Conservation (phyloP, 1,140 invertebrate genomes). For the Pachypsylla venusta region DNA sequence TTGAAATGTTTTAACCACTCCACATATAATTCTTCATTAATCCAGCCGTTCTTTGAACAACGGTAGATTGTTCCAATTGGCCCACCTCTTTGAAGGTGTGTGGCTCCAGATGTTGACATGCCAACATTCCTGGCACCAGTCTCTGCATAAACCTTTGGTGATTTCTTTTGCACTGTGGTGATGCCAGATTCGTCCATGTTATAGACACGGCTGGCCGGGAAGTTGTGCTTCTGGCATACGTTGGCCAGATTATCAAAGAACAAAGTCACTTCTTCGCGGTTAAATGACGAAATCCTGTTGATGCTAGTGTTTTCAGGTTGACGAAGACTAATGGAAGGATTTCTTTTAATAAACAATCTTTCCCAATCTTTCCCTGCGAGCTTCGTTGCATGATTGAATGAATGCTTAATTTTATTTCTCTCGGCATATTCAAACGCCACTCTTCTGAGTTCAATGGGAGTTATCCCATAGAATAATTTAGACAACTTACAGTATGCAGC, state of each 20-base stretch:
- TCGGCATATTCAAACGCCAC: too few relatives aligned
- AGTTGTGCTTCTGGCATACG: neutral
- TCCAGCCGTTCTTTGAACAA: slow-evolving; percentile 25
- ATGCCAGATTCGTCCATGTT: neutral
- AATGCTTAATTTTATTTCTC: too few relatives aligned
- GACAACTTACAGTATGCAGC: too few relatives aligned
- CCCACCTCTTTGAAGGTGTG: slow-evolving; percentile 25
- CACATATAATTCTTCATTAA: slow-evolving; percentile 27
- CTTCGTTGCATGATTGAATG: too few relatives aligned
- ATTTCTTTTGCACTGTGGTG: neutral
- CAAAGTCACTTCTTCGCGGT: neutral
- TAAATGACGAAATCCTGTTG: too few relatives aligned
- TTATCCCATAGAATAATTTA: too few relatives aligned
- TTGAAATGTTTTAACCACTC: slow-evolving; percentile 25
- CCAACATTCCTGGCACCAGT: slow-evolving; percentile 18
- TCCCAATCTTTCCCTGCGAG: too few relatives aligned
- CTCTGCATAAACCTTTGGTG: slow-evolving; percentile 13
- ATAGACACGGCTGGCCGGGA: neutral
- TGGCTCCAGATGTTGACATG: slow-evolving; percentile 19
- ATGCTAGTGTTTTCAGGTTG: too few relatives aligned
- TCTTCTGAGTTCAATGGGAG: too few relatives aligned
- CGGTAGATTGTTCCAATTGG: slow-evolving; percentile 22
- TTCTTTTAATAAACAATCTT: too few relatives aligned
- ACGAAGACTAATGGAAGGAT: too few relatives aligned
- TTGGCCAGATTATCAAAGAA: neutral